Evolutionary conservation across 2,888 invertebrate genomes (phyloP).

Genomic region (Linyphia triangularis): DNA sequence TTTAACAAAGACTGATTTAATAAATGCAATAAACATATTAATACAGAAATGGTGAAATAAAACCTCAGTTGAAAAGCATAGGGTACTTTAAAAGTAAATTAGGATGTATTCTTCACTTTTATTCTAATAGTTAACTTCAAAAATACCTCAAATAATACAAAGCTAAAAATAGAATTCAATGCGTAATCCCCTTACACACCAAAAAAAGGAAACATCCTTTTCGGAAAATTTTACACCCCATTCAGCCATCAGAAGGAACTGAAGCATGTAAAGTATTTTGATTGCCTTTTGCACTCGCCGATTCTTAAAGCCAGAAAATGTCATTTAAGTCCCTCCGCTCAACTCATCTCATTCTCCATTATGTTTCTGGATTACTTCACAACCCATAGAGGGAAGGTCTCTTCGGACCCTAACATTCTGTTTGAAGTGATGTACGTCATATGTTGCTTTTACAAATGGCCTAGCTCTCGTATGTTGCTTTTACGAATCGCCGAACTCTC

Average conservation of each 20-base stretch:
- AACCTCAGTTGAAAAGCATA: no score
- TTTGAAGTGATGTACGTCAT: not conserved
- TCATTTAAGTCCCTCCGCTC: not conserved
- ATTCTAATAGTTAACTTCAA: no score
- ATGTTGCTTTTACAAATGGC: constrained; percentile 13
- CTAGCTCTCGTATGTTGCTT: not conserved
- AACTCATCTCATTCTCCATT: not conserved
- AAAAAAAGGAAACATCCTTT: not conserved
- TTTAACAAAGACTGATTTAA: no score
- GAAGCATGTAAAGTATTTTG: constrained; percentile 6
- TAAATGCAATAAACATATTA: no score
- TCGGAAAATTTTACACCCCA: not conserved
- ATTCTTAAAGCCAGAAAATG: not conserved
- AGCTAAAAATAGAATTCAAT: no score
- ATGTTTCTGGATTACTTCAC: not conserved
- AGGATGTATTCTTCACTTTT: no score
- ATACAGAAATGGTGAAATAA: no score
- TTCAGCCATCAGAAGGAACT: not conserved
- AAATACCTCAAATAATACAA: no score
- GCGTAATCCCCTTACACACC: not conserved
- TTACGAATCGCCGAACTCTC: not conserved
- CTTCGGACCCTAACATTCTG: not conserved
- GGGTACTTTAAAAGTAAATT: no score
- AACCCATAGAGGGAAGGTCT: not conserved
- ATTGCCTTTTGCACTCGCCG: not conserved